Evolutionary conservation across 2,113 vertebrate species (phyloP).

Genomic region (Asarcornis scutulata): DNA sequence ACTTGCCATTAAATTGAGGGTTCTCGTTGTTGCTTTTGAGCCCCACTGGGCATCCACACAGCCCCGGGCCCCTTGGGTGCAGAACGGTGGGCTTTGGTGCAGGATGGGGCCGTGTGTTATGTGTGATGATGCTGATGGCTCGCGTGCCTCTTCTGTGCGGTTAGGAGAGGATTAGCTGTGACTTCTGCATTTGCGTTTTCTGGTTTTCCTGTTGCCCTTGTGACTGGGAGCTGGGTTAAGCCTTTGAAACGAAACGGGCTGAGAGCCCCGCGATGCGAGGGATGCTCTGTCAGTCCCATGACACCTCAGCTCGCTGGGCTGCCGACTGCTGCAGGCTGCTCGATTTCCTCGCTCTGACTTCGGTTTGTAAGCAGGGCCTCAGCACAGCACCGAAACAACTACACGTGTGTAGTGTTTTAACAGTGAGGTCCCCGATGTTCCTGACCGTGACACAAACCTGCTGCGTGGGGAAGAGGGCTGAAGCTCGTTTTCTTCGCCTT

Average conservation of each 20-base stretch:
- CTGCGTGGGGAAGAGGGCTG: too few species aligned
- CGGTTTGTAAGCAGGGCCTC: neutral
- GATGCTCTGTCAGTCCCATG: neutral
- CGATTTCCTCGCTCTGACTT: neutral
- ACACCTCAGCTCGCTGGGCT: too few species aligned
- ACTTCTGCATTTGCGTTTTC: neutral
- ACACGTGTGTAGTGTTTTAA: neutral
- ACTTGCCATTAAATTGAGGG: neutral
- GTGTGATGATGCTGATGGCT: neutral
- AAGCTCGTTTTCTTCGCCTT: neutral
- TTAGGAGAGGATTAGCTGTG: neutral
- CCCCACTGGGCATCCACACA: rapidly evolving
- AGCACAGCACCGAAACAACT: too few species aligned
- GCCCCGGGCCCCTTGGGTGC: neutral
- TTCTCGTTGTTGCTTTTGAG: rapidly evolving
- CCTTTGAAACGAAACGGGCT: neutral
- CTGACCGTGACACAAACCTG: too few species aligned
- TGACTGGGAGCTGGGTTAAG: too few species aligned
- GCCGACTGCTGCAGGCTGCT: neutral
- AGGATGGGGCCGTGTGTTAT: neutral
- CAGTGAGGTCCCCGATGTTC: neutral
- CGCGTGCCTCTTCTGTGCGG: neutral
- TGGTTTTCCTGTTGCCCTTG: neutral
- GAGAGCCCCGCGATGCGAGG: neutral
- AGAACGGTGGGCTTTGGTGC: neutral